These are phyloP conservation scores for Subacronicta megacephala DNA, from an alignment of 2,888 invertebrate genomes.

Conservation along the genomic window DNA sequence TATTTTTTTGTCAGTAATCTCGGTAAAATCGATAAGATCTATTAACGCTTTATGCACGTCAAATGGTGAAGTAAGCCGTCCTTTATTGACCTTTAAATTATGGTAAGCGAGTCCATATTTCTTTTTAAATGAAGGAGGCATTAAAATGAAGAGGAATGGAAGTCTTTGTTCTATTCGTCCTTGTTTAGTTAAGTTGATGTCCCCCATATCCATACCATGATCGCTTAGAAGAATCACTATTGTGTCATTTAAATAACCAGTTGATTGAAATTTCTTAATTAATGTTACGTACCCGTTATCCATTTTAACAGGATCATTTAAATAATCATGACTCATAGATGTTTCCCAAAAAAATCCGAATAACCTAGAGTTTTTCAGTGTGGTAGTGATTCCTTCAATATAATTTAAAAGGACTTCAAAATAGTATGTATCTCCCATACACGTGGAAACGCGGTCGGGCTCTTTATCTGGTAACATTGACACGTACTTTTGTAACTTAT, in stretches of 20 bases:
- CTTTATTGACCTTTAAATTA: conserved; percentile 91
- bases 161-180: conserved; percentile 95
- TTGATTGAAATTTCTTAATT: conserved; percentile 82
- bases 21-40: conserved; percentile 89
- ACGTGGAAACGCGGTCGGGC: neutral
- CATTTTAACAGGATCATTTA: conserved; percentile 93
- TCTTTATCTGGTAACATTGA: neutral
- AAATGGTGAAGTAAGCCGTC: conserved; percentile 92
- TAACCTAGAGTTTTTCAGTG: conserved; percentile 88
- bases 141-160: conserved; percentile 92
- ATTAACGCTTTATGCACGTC: conserved; percentile 94
- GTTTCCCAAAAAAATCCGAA: conserved; percentile 95
- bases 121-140: conserved; percentile 92
- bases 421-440: conserved; percentile 80
- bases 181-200: conserved; percentile 93
- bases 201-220: conserved; percentile 95
- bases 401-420: conserved; percentile 92
- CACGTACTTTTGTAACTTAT: neutral
- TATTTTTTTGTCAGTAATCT: conserved; percentile 60
- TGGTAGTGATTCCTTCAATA: conserved; percentile 89
- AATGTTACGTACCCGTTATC: conserved; percentile 90
- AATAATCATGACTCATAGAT: conserved; percentile 94
- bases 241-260: conserved; percentile 90
- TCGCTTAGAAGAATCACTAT: conserved; percentile 94
- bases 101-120: conserved; percentile 89